Conservation (phyloP, 35 echinoderm and acorn worm genomes). For the Nesometra sesokonis region DNA sequence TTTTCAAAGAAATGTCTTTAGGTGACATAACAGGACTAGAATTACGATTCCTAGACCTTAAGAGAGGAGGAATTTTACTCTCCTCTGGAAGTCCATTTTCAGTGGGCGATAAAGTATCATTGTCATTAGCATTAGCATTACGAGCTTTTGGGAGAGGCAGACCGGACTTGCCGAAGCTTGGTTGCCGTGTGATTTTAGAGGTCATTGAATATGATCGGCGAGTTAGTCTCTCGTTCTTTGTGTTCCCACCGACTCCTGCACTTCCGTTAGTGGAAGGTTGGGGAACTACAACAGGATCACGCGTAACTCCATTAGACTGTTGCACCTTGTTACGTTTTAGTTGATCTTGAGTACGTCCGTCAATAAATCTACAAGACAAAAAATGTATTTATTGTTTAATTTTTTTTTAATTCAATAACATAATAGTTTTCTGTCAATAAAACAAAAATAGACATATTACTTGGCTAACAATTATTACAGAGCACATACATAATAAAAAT, state of each 20-base stretch:
- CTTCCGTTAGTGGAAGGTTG: not conserved
- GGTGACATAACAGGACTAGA: not conserved
- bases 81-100: not conserved
- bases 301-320: not conserved
- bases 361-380: not conserved
- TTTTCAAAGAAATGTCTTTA: not conserved
- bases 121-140: not conserved
- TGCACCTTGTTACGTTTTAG: not conserved
- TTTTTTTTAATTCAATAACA: no score
- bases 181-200: not conserved
- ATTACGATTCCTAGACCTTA: not conserved
- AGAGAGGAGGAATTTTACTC: not conserved
- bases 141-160: not conserved
- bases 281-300: not conserved
- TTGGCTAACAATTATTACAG: no score
- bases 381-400: not conserved
- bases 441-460: no score
- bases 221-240: not conserved
- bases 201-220: not conserved
- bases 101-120: not conserved
- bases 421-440: no score
- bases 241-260: not conserved
- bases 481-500: no score
- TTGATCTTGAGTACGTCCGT: not conserved
- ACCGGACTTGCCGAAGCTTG: not conserved